A percentile compares a stretch with the other conserved stretches of the same genome.
Conservation (phyloP, 2,797 vertebrate genomes). For the Neopelma chrysocephalum region DNA sequence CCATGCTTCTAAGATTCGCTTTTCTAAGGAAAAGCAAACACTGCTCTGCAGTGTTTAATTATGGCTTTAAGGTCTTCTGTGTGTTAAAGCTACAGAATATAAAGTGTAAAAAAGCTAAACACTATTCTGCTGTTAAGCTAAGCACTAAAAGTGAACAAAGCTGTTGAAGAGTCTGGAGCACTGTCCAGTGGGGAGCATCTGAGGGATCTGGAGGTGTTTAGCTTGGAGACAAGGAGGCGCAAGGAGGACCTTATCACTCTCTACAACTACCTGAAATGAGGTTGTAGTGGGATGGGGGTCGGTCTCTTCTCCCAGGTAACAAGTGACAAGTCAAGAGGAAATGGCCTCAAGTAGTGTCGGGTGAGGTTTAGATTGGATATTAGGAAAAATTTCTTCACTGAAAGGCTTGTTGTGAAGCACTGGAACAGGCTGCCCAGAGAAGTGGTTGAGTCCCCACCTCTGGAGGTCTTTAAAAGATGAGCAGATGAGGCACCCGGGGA, state of each 20-base stretch:
- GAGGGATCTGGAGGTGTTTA: neutral
- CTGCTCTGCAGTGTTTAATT: neutral
- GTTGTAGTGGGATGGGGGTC: accelerated
- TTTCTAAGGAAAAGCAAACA: neutral
- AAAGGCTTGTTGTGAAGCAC: neutral
- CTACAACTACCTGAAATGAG: neutral
- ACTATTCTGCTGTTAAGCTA: neutral
- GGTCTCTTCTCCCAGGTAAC: accelerated
- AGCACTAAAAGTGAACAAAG: neutral
- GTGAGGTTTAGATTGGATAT: neutral
- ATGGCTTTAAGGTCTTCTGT: neutral
- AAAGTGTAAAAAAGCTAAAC: neutral
- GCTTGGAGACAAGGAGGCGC: neutral
- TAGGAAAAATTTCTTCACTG: neutral
- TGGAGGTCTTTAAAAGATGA: neutral
- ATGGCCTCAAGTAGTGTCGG: neutral
- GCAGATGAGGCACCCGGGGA: neutral
- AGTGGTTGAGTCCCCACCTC: neutral
- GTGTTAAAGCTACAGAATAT: neutral
- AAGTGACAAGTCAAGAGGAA: accelerated
- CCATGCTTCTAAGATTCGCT: neutral
- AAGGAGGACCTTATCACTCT: neutral
- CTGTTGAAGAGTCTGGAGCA: neutral
- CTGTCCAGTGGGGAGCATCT: neutral
- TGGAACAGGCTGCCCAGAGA: neutral